A percentile compares a stretch with the other conserved stretches of the same genome.
Evolutionary conservation across 1,140 invertebrate species (phyloP).

Genomic region (Rhyzopertha dominica): DNA sequence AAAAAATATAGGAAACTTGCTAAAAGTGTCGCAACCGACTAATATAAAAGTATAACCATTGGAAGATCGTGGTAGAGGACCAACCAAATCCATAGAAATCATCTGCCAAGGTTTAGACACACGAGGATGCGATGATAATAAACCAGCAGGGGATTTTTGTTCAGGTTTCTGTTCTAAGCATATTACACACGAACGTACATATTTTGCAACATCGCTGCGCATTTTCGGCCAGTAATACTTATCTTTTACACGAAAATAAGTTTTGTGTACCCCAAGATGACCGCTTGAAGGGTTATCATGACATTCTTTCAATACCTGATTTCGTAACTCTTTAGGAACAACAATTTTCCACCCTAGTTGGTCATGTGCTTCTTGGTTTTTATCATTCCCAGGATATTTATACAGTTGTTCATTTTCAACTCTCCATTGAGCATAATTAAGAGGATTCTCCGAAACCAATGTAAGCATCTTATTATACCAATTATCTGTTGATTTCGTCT

Average conservation of each 20-base stretch:
- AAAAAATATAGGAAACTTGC: no score
- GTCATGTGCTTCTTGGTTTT: neutral
- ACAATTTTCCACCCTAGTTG: conserved; percentile 7
- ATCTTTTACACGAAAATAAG: conserved; percentile 5
- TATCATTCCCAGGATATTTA: neutral
- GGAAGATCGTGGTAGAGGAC: no score
- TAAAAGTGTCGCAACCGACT: no score
- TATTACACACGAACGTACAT: conserved; percentile 4
- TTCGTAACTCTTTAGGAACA: conserved; percentile 4
- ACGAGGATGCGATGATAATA: no score
- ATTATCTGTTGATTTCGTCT: neutral
- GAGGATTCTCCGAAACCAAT: neutral
- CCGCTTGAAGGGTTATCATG: conserved; percentile 6
- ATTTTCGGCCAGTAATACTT: conserved; percentile 18
- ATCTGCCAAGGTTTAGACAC: no score
- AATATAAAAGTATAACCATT: no score
- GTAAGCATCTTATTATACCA: conserved; percentile 1
- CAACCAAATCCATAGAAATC: no score
- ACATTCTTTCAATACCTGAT: conserved; percentile 1
- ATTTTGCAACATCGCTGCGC: conserved; percentile 10
- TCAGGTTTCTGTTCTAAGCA: conserved; percentile 9
- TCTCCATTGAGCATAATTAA: neutral
- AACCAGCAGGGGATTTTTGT: neutral
- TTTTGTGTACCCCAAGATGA: conserved; percentile 7
- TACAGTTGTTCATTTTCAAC: conserved; percentile 6